Percentiles rank a stretch among this genome's conserved stretches.
Evolutionary conservation across 2,797 vertebrate genomes (phyloP).

Genomic region (Sebastes melanostomus): DNA sequence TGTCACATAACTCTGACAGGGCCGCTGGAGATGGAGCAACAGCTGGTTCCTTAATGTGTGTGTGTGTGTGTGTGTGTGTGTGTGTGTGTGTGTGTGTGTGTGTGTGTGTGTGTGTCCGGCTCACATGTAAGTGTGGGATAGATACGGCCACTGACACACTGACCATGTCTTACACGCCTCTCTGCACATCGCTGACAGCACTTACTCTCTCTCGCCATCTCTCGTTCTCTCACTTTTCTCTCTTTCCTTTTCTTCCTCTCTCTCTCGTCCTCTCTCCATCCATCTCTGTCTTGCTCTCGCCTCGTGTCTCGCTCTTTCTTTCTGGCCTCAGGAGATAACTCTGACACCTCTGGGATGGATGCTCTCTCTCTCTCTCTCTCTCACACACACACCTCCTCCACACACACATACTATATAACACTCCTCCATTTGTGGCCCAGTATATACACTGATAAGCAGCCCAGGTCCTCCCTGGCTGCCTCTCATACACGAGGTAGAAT

Average conservation of each 20-base stretch:
- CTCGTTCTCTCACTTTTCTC: not conserved
- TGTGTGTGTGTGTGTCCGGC: constrained; percentile 1
- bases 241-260: not conserved
- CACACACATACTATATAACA: not conserved
- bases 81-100: constrained; percentile 3
- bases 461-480: constrained; percentile 44
- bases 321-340: constrained; percentile 70
- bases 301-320: constrained; percentile 44
- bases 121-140: constrained; percentile 1
- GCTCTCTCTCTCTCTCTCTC: constrained; percentile 8
- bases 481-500: constrained; percentile 53
- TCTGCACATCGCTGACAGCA: constrained; percentile 58
- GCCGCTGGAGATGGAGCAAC: constrained; percentile 2
- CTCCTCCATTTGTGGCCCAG: constrained; percentile 43
- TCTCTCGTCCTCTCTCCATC: constrained; percentile 31
- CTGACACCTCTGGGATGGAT: constrained; percentile 71
- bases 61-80: constrained; percentile 8
- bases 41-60: not conserved
- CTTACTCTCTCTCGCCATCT: not conserved
- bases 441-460: constrained; percentile 67
- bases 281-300: constrained; percentile 29
- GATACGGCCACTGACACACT: constrained; percentile 55
- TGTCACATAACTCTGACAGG: not conserved
- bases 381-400: not conserved
- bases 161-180: constrained; percentile 61